Conservation (phyloP, 2,888 invertebrate species). For the Trissoscelio sp. region DNA sequence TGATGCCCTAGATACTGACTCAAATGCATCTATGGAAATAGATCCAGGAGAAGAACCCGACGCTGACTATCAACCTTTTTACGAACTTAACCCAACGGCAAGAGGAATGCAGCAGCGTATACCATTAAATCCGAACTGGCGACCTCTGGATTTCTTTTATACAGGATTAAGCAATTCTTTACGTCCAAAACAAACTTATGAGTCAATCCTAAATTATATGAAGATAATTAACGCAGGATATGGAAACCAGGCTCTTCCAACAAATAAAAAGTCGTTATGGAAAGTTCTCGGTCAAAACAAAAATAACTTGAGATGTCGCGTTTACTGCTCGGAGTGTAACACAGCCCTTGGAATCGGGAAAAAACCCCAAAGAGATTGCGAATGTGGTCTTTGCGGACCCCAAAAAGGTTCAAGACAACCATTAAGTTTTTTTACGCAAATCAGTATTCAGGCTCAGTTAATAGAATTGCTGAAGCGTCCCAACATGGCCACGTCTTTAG, state of each 20-base stretch:
- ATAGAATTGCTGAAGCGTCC: constrained; percentile 17
- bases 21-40: constrained; percentile 13
- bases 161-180: constrained; percentile 1
- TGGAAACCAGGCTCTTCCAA: constrained; percentile 2
- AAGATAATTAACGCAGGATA: constrained; percentile 13
- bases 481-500: constrained; percentile 5
- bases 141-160: constrained; percentile 15
- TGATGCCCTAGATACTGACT: neutral
- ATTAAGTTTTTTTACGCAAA: constrained; percentile 16
- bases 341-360: constrained; percentile 11
- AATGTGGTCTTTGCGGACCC: constrained; percentile 14
- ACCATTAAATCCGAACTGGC: constrained; percentile 10
- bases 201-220: neutral
- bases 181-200: constrained; percentile 7
- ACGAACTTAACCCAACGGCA: constrained; percentile 5
- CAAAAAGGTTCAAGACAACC: neutral
- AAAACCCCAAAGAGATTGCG: constrained; percentile 11
- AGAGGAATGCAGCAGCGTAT: constrained; percentile 1
- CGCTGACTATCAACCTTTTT: constrained; percentile 15
- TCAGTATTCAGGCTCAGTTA: constrained; percentile 19
- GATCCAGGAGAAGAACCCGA: constrained; percentile 2
- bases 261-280: constrained; percentile 12
- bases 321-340: constrained; percentile 26
- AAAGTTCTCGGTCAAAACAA: constrained; percentile 3
- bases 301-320: constrained; percentile 1